These are phyloP conservation scores for Cerceris ruficornis DNA, from an alignment of 2,888 invertebrate genomes.

Conservation along the genomic window DNA sequence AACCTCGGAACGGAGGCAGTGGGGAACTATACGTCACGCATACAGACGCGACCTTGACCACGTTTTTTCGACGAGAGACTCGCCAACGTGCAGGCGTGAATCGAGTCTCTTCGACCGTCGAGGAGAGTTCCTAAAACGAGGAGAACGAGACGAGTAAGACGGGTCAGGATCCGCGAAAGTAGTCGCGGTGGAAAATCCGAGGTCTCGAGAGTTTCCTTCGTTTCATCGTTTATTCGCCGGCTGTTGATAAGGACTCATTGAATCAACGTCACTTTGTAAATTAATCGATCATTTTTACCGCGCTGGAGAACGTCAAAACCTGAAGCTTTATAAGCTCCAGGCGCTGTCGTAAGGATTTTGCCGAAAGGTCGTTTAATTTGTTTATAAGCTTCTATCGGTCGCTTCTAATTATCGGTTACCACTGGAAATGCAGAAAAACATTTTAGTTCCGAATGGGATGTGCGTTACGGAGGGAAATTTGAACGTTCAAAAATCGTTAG, in stretches of 20 bases:
- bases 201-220: neutral
- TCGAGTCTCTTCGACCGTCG: conserved; percentile 39
- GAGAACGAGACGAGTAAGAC: conserved; percentile 27
- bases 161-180: conserved; percentile 28
- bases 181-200: neutral
- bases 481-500: too few relatives aligned
- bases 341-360: too few relatives aligned
- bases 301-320: too few relatives aligned
- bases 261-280: neutral
- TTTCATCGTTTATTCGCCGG: too few relatives aligned
- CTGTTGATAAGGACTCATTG: neutral
- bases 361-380: too few relatives aligned
- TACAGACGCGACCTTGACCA: conserved; percentile 64
- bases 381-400: too few relatives aligned
- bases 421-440: too few relatives aligned
- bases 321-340: too few relatives aligned
- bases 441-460: too few relatives aligned
- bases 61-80: conserved; percentile 56
- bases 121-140: conserved; percentile 32
- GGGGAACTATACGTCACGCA: conserved; percentile 54
- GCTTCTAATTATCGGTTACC: too few relatives aligned
- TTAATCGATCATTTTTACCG: too few relatives aligned
- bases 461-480: too few relatives aligned
- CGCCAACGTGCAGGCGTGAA: conserved; percentile 43
- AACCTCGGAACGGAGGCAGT: conserved; percentile 47